Base-by-base conservation (phyloP, 2,797 vertebrate species). In the Mastacembelus armatus region DNA sequence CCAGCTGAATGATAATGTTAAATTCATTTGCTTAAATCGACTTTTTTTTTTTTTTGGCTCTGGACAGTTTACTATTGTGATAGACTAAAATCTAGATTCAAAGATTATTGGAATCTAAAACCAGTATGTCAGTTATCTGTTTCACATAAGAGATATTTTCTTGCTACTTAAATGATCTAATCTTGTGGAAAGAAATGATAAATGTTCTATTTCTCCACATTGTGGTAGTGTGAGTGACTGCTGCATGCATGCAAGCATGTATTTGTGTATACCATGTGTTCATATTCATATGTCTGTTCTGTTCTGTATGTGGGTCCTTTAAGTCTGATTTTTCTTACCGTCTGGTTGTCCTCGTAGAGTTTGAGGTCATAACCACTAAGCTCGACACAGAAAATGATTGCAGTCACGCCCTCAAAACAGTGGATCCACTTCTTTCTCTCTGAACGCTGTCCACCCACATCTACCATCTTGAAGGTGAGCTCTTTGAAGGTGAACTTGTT, bases 401-500 rank as follows among this genome's bases (percentile, higher is more conserved):
- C 98, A 27, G 98, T 99, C 80, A 99, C 98, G 4, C 98, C 98
- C 89, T 99, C 98, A 9, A 99, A 99, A 91, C 98, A 99, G 89
- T 99, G 98, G 94, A 99, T 99, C 98, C 98, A 99, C 87, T 99
- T 99, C 92, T 99, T 99, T 77, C 98, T 94, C 91, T 99, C 98
- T 0, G 98, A 99, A 30, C 98, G 93, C 91, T 99, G 98, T 29
- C 98, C 98, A 4, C 98, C 98, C 85, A 99, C 98, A 0, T 99
- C 98, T 66, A 99, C 98, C 98, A 99, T 99, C 95, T 99, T 99
- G 94, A 99, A 99, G 75, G 98, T 99, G 88, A 99, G 98, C 93
- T 99, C 98, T 91, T 99, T 99, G 93, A 99, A 99, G 86, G 98
- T 99, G 93, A 99, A 99, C 91, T 98, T 99, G 92, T 99, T 99